Evolutionary conservation across 2,888 invertebrate species (phyloP).

Genomic region (Diarsia rubi): DNA sequence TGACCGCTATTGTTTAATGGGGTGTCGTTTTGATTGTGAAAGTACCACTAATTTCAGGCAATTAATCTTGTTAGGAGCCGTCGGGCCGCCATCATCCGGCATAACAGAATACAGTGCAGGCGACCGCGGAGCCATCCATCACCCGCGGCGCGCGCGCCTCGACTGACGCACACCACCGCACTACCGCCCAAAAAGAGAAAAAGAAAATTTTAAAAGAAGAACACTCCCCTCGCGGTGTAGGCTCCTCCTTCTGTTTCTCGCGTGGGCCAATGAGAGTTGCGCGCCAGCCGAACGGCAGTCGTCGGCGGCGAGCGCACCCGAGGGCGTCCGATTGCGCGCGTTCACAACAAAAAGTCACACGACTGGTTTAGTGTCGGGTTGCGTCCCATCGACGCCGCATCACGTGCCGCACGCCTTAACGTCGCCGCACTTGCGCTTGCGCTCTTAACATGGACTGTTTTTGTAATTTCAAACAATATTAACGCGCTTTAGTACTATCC

Average conservation of each 20-base stretch:
- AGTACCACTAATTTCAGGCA: slow-evolving; percentile 66
- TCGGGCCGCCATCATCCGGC: slow-evolving; percentile 63
- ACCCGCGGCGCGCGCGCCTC: slow-evolving; percentile 84
- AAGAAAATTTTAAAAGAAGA: slow-evolving; percentile 90
- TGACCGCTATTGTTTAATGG: slow-evolving; percentile 59
- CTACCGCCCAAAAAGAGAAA: slow-evolving; percentile 89
- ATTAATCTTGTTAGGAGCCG: slow-evolving; percentile 64
- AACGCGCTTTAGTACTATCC: slow-evolving; percentile 67
- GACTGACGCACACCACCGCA: slow-evolving; percentile 88
- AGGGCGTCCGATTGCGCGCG: slow-evolving; percentile 84
- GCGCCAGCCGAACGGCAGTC: slow-evolving; percentile 73
- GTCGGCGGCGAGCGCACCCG: slow-evolving; percentile 79
- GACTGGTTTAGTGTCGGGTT: slow-evolving; percentile 91
- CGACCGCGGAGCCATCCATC: slow-evolving; percentile 85
- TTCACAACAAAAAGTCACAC: slow-evolving; percentile 90
- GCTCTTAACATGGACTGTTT: slow-evolving; percentile 84
- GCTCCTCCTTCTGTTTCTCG: slow-evolving; percentile 79
- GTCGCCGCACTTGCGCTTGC: slow-evolving; percentile 83
- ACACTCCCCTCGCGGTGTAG: slow-evolving; percentile 85
- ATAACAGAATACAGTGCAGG: slow-evolving; percentile 75
- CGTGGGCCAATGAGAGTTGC: slow-evolving; percentile 75
- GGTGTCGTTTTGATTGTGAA: slow-evolving; percentile 62
- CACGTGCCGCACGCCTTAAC: slow-evolving; percentile 81
- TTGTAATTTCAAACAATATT: slow-evolving; percentile 77
- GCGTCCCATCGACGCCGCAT: slow-evolving; percentile 90